A percentile compares a stretch with the other conserved stretches of the same genome.
phyloP scores from a whole-genome alignment of 2,113 vertebrate genomes.

The Carollia perspicillata region DNA sequence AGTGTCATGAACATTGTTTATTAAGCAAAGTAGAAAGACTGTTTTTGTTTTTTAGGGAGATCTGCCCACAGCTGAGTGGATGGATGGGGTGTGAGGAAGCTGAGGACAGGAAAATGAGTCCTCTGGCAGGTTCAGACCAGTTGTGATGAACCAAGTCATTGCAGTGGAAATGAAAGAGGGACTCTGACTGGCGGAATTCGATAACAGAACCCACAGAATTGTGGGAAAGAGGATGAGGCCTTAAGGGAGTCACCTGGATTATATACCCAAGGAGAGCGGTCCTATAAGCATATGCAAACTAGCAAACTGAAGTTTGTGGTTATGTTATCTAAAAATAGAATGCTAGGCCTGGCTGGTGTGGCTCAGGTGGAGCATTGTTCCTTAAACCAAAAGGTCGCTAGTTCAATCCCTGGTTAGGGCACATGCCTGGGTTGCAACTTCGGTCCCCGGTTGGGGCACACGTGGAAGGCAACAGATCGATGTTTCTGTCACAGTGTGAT shows the following conservation, averaged over 20 bases:
- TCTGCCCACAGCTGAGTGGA: background rate
- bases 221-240: background rate
- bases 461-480: too few relatives aligned
- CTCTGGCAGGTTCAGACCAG: background rate
- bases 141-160: background rate
- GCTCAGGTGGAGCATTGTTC: background rate
- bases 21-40: background rate
- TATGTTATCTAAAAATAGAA: background rate
- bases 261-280: background rate
- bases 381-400: too few relatives aligned
- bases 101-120: background rate
- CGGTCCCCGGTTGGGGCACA: too few relatives aligned
- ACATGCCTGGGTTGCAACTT: too few relatives aligned
- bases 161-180: background rate
- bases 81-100: background rate
- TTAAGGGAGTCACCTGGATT: background rate
- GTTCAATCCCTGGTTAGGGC: too few relatives aligned
- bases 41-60: background rate
- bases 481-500: too few relatives aligned
- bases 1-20: background rate
- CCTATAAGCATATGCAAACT: background rate
- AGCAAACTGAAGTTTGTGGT: background rate
- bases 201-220: background rate
- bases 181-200: background rate
- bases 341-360: background rate